phyloP scores from a whole-genome alignment of 2,113 vertebrate species.

The Lamprologus speciosus region DNA sequence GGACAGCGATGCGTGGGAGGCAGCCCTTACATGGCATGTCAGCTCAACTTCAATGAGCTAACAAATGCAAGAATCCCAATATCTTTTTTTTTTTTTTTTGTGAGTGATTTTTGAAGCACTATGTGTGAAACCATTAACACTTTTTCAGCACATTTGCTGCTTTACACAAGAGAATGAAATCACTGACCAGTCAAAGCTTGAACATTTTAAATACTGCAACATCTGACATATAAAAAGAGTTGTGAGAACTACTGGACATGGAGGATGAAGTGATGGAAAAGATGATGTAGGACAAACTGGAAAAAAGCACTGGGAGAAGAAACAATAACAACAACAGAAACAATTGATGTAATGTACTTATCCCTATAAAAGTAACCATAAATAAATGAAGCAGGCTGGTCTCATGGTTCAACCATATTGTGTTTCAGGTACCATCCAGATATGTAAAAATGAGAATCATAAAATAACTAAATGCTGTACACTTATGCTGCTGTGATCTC shows the following conservation, averaged over 20 bases:
- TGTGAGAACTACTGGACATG: not conserved
- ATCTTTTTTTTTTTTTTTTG: fast-evolving
- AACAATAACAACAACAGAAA: not conserved
- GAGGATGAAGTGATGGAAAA: not conserved
- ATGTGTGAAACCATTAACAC: not conserved
- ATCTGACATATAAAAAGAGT: not conserved
- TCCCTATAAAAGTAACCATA: not conserved
- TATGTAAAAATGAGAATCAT: not conserved
- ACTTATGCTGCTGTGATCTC: not conserved
- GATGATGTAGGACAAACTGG: not conserved
- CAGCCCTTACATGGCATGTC: not conserved
- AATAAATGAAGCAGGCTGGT: not conserved
- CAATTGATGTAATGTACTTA: not conserved
- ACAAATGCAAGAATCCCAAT: not conserved
- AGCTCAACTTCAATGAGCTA: not conserved
- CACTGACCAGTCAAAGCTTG: not conserved
- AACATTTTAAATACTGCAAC: not conserved
- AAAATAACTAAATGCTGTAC: not conserved
- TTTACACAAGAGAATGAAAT: not conserved
- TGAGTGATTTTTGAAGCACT: not conserved
- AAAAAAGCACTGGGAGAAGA: not conserved
- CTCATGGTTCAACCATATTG: not conserved
- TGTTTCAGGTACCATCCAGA: not conserved
- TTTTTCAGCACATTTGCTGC: not conserved
- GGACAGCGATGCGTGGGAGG: not conserved